phyloP scores from a whole-genome alignment of 2,888 invertebrate genomes.

The Prosopocoilus inquinatus region DNA sequence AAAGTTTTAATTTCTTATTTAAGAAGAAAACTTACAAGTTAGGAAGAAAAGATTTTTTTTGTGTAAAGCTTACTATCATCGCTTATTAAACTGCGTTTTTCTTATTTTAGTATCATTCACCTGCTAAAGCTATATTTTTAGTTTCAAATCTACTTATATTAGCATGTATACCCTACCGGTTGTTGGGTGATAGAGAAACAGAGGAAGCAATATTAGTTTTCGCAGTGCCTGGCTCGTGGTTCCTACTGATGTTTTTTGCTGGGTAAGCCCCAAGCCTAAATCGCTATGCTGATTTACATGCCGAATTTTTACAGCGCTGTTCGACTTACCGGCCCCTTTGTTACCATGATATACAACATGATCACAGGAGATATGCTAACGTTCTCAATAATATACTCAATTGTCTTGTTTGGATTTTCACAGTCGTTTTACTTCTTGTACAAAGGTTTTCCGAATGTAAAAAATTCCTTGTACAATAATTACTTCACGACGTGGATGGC shows the following conservation, averaged over 20 bases:
- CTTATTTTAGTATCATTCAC: conserved; percentile 78
- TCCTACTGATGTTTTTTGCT: conserved; percentile 97
- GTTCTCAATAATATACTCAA: conserved; percentile 94
- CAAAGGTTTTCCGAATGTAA: conserved; percentile 81
- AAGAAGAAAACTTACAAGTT: no score
- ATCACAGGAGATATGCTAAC: conserved; percentile 98
- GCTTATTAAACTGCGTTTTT: conserved; percentile 17
- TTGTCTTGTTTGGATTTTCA: conserved; percentile 93
- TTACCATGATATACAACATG: conserved; percentile 99
- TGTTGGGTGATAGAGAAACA: conserved; percentile 68
- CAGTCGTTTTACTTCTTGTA: conserved; percentile 95
- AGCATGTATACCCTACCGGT: conserved; percentile 84
- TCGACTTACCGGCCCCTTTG: conserved; percentile 94
- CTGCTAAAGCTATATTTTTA: conserved; percentile 91
- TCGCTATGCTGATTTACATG: not conserved
- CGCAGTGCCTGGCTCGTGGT: conserved; percentile 95
- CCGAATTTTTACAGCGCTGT: conserved; percentile 68
- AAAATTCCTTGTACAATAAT: conserved; percentile 77
- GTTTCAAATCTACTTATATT: conserved; percentile 87
- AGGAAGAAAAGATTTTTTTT: no score
- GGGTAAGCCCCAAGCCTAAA: conserved; percentile 63
- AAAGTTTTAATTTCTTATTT: no score
- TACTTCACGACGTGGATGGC: conserved; percentile 97
- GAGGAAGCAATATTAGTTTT: conserved; percentile 93
- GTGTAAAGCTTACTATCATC: no score